phyloP scores from a whole-genome alignment of 2,888 invertebrate genomes.

The Dascillus cervinus region DNA sequence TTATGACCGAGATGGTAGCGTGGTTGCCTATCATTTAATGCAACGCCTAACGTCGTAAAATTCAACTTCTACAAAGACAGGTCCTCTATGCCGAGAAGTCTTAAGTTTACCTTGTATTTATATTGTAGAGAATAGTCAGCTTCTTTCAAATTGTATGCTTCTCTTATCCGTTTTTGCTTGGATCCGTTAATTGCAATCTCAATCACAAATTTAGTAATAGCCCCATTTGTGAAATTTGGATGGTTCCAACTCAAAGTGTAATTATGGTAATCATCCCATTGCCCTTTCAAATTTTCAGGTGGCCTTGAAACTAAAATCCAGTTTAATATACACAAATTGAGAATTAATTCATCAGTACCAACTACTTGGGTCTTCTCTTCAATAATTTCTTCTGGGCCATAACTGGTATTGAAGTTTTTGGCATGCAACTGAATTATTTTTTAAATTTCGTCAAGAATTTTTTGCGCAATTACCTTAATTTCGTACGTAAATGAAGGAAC shows the following conservation, averaged over 20 bases:
- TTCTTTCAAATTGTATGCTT: too few species aligned
- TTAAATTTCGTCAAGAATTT: not conserved
- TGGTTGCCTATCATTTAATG: too few species aligned
- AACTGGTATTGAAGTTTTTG: too few species aligned
- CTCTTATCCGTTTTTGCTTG: too few species aligned
- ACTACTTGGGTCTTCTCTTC: not conserved
- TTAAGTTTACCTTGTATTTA: too few species aligned
- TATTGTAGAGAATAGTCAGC: too few species aligned
- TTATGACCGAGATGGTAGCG: too few species aligned
- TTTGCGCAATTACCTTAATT: not conserved
- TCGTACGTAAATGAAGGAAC: not conserved
- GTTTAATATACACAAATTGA: not conserved
- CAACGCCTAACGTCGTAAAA: too few species aligned
- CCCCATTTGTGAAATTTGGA: constrained; percentile 20
- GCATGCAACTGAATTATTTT: not conserved
- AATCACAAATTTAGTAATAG: constrained; percentile 7
- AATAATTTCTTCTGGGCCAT: too few species aligned
- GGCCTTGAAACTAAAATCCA: constrained; percentile 21
- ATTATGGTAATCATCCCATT: constrained; percentile 25
- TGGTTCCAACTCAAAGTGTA: constrained; percentile 28
- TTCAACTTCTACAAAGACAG: too few species aligned
- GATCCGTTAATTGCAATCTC: constrained; percentile 1
- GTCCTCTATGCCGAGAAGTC: too few species aligned
- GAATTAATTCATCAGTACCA: not conserved
- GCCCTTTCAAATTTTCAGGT: constrained; percentile 17